phyloP scores from a whole-genome alignment of 2,113 vertebrate genomes.

The Corythaixoides concolor region DNA sequence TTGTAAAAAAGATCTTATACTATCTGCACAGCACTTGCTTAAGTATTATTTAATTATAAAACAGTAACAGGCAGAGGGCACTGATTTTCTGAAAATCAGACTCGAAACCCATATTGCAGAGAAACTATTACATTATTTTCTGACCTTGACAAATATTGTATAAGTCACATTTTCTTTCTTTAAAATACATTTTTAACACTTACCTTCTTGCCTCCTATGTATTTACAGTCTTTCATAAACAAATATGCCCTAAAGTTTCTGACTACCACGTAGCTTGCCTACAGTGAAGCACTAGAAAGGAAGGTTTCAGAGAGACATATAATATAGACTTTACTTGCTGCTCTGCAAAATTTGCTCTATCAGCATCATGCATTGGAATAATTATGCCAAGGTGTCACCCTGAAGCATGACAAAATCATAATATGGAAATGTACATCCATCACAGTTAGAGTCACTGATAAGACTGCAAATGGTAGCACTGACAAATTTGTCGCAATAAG shows the following conservation, averaged over 20 bases:
- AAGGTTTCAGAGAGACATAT: background rate
- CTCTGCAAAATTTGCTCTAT: slow-evolving; percentile 29
- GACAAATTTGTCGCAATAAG: background rate
- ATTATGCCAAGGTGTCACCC: slow-evolving; percentile 38
- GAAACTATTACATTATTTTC: background rate
- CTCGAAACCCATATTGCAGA: background rate
- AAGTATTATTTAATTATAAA: background rate
- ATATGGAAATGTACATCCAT: slow-evolving; percentile 46
- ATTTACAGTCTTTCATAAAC: background rate
- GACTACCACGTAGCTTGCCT: background rate
- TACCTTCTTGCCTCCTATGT: background rate
- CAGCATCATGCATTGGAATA: slow-evolving; percentile 12
- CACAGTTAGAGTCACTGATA: slow-evolving; percentile 46
- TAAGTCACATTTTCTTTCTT: background rate
- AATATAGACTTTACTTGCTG: background rate
- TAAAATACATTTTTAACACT: background rate
- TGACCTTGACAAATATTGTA: background rate
- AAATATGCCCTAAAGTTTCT: slow-evolving; percentile 1
- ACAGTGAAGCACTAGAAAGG: background rate
- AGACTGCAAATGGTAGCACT: slow-evolving; percentile 43
- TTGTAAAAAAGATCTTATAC: background rate
- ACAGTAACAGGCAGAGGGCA: background rate
- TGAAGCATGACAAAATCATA: slow-evolving; percentile 18
- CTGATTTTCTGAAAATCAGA: background rate
- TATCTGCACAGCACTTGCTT: background rate